phyloP scores from a whole-genome alignment of 1,140 invertebrate genomes.

The Olivierus martensii region DNA sequence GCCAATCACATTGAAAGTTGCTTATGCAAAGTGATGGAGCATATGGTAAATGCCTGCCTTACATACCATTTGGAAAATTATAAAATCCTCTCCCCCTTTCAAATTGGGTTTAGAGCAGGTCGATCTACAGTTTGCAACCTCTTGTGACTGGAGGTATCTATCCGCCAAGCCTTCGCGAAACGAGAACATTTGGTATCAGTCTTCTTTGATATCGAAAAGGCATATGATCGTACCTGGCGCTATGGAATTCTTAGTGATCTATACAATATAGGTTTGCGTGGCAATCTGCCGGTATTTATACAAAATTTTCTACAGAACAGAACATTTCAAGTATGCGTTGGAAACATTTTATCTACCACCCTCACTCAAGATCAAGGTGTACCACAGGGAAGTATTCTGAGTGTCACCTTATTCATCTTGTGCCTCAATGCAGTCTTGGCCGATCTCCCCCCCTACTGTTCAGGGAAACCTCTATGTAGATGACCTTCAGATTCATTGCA shows the following conservation, averaged over 20 bases:
- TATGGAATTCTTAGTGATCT: slow-evolving; percentile 27
- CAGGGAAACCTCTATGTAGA: neutral
- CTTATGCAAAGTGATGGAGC: neutral
- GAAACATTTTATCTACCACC: neutral
- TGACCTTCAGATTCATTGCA: neutral
- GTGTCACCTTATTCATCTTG: too few relatives aligned
- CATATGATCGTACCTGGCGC: slow-evolving; percentile 30
- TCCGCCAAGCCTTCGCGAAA: slow-evolving; percentile 23
- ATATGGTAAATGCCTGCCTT: neutral
- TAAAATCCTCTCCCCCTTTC: neutral
- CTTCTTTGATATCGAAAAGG: slow-evolving; percentile 31
- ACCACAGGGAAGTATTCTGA: slow-evolving; percentile 2
- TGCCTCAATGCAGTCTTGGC: too few relatives aligned
- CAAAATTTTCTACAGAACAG: slow-evolving; percentile 3
- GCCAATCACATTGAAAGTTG: neutral
- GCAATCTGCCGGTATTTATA: neutral
- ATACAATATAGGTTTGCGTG: neutral
- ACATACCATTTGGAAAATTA: neutral
- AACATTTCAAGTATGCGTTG: neutral
- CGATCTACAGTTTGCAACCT: neutral
- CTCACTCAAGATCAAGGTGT: neutral
- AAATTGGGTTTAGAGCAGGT: neutral
- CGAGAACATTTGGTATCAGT: slow-evolving; percentile 20
- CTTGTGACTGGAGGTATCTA: slow-evolving; percentile 6
- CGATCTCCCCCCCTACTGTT: too few relatives aligned